Conservation (phyloP, 2,888 invertebrate species). For the Sipha maydis region DNA sequence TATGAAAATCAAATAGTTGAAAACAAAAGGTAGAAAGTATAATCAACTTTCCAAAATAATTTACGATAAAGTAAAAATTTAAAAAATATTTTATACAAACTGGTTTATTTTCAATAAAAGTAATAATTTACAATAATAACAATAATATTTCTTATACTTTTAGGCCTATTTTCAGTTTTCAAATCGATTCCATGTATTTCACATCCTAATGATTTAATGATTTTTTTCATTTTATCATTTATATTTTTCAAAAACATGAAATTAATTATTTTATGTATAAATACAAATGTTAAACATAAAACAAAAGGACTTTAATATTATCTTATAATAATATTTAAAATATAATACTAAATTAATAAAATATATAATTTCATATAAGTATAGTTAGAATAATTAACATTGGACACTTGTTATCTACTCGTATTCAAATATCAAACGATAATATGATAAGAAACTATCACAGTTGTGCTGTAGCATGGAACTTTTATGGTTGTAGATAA, state of each 20-base stretch:
- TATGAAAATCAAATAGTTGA: neutral
- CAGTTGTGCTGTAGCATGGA: no score
- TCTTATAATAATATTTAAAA: no score
- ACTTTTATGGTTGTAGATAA: no score
- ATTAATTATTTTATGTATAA: neutral
- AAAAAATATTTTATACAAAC: neutral
- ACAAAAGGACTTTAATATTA: no score
- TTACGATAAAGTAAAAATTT: neutral
- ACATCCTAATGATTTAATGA: constrained; percentile 65
- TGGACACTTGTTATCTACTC: no score
- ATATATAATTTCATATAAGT: no score
- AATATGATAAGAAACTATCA: no score
- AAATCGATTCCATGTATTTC: constrained; percentile 66
- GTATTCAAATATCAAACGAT: no score
- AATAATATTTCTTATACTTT: constrained; percentile 64
- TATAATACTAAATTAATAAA: no score
- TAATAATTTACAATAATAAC: neutral
- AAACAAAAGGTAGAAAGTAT: neutral
- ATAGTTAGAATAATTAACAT: no score
- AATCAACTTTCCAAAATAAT: neutral
- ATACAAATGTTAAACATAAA: no score
- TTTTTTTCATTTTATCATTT: constrained; percentile 58
- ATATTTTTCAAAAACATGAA: constrained; percentile 27
- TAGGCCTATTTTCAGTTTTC: constrained; percentile 65
- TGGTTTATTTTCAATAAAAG: neutral